These are phyloP conservation scores for Muscicapa comitata DNA, from an alignment of 2,797 vertebrate species.

Conservation along the genomic window DNA sequence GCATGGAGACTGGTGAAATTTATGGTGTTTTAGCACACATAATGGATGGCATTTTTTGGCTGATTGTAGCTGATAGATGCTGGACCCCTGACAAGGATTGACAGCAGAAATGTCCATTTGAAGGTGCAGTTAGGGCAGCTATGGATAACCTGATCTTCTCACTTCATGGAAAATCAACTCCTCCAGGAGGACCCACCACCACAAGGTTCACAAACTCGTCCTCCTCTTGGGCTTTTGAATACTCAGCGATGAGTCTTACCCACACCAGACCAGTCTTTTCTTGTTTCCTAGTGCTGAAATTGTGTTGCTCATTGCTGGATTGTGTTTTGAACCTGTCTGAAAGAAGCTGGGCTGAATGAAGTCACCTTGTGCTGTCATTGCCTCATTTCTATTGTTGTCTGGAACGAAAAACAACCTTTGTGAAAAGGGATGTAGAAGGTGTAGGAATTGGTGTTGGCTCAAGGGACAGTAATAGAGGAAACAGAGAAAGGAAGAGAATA, in stretches of 20 bases:
- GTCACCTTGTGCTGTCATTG: background rate
- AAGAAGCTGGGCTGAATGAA: background rate
- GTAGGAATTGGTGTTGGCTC: background rate
- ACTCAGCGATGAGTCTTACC: background rate
- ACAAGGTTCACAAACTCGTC: background rate
- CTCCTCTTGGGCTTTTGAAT: background rate
- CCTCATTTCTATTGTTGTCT: background rate
- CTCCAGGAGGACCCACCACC: background rate
- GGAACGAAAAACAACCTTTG: background rate
- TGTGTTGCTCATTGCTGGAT: background rate
- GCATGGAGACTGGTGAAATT: background rate
- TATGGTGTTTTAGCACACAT: background rate
- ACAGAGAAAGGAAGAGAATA: background rate
- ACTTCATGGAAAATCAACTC: background rate
- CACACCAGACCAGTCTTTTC: background rate
- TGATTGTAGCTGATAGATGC: background rate
- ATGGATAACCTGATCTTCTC: background rate
- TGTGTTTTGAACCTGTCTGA: background rate
- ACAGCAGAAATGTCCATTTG: background rate
- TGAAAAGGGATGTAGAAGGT: background rate
- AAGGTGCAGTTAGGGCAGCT: background rate
- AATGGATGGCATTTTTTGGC: background rate
- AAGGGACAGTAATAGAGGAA: background rate
- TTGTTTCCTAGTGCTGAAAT: background rate
- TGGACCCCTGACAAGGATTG: background rate